Evolutionary conservation across 2,797 vertebrate species (phyloP), one percentile per base, ranked within the genome.

Genomic region (Anisognathus igniventris): DNA sequence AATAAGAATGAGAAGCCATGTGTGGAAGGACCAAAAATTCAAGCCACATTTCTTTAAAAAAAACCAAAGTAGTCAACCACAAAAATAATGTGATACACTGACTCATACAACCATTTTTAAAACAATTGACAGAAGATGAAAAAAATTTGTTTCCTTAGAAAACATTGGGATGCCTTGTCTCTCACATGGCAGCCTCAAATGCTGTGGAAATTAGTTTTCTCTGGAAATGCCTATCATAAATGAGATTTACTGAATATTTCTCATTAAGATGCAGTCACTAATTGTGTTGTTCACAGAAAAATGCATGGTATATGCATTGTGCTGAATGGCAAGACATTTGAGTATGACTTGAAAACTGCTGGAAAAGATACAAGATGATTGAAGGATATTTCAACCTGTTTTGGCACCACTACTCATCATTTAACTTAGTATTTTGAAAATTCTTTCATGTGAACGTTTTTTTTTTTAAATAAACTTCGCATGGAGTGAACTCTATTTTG

Each of bases 251-350:
- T 67, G 73, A 96, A 92, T 76, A 22, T 71, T 82, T 87, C 51
- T 78, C 78, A 65, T 95, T 95, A 96, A 96, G 58, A 21, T 78
- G 64, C 35, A 92, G 84, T 73, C 67, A 67, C 67, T 96, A 96
- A 96, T 96, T 96, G 51, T 71, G 61, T 66, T 90, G 33, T 76
- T 94, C 83, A 82, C 78, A 91, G 76, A 70, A 91, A 86, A 64
- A 90, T 56, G 53, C 61, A 72, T 72, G 5, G 47, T 51, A 61
- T 86, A 68, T 83, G 72, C 93, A 93, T 89, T 94, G 67, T 17
- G 17, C 85, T 94, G 92, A 97, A 95, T 97, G 81, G 71, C 70
- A 96, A 60, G 67, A 93, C 77, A 95, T 74, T 91, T 81, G 96
- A 94, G 45, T 91, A 73, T 78, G 61, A 83, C 85, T 95, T 90